These are phyloP conservation scores for Synchiropus splendidus DNA, from an alignment of 2,113 vertebrate species.

Conservation along the genomic window DNA sequence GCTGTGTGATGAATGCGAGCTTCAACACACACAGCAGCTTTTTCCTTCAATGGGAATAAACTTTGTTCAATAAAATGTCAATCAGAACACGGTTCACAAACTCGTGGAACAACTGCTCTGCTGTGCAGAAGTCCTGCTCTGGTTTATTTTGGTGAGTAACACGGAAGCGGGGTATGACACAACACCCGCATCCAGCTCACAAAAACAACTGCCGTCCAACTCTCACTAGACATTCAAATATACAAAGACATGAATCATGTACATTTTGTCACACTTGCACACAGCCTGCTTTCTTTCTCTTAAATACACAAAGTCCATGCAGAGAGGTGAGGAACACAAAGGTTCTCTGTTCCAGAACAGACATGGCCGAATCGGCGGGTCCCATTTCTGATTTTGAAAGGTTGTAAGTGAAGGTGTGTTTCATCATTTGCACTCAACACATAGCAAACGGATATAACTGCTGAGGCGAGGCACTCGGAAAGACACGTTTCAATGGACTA, in stretches of 20 bases:
- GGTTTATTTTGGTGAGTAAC: constrained; percentile 20
- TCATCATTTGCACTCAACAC: too few species aligned
- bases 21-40: too few species aligned
- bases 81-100: too few species aligned
- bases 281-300: constrained; percentile 34
- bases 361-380: constrained; percentile 8
- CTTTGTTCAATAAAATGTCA: too few species aligned
- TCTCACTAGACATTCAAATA: constrained; percentile 48
- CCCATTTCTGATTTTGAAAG: constrained; percentile 13
- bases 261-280: constrained; percentile 18
- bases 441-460: neutral
- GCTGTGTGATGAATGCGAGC: too few species aligned
- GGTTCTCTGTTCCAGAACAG: constrained; percentile 25
- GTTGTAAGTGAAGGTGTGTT: neutral
- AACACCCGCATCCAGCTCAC: too few species aligned
- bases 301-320: constrained; percentile 16
- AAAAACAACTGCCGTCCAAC: constrained; percentile 4
- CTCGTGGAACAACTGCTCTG: too few species aligned
- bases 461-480: neutral
- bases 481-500: constrained; percentile 3
- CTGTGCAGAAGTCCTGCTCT: too few species aligned
- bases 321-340: constrained; percentile 36
- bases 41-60: too few species aligned
- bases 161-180: too few species aligned
- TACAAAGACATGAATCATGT: constrained; percentile 30